A percentile compares a stretch with the other conserved stretches of the same genome.
Evolutionary conservation across 2,113 vertebrate species (phyloP).

Genomic region (Oreamnos americanus): DNA sequence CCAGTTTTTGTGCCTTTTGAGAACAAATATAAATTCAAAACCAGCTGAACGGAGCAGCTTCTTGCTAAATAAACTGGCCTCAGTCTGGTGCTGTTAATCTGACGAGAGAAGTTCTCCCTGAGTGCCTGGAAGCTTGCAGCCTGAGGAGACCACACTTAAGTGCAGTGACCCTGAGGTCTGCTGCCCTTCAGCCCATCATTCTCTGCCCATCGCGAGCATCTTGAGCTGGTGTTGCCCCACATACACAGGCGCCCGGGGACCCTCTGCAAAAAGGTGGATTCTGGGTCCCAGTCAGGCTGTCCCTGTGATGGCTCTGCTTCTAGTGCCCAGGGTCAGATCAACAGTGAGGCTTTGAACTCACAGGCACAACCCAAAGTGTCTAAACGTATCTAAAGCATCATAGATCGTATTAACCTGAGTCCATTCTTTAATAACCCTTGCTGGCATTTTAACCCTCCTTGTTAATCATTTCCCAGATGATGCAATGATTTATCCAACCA

Average conservation of each 20-base stretch:
- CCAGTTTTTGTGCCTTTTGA: not conserved
- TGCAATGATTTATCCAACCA: not conserved
- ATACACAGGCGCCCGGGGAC: rapidly evolving
- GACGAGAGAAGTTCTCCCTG: not conserved
- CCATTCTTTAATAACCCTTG: not conserved
- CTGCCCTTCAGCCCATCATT: not conserved
- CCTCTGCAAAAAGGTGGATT: too few species aligned
- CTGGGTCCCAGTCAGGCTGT: not conserved
- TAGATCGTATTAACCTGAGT: rapidly evolving
- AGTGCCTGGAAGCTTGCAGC: not conserved
- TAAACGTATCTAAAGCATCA: not conserved
- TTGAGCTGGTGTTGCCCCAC: not conserved
- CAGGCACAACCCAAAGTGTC: too few species aligned
- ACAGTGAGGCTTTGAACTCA: not conserved
- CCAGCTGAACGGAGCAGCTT: not conserved
- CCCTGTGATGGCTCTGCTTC: not conserved
- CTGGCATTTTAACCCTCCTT: too few species aligned
- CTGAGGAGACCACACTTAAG: not conserved
- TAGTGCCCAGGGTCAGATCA: not conserved
- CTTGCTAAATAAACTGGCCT: not conserved
- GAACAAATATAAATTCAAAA: not conserved
- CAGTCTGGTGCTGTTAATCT: not conserved
- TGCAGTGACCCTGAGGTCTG: too few species aligned
- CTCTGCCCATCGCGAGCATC: rapidly evolving
- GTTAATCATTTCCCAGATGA: not conserved